Conservation (phyloP, 2,113 vertebrate genomes). For the Pelecanus crispus region DNA sequence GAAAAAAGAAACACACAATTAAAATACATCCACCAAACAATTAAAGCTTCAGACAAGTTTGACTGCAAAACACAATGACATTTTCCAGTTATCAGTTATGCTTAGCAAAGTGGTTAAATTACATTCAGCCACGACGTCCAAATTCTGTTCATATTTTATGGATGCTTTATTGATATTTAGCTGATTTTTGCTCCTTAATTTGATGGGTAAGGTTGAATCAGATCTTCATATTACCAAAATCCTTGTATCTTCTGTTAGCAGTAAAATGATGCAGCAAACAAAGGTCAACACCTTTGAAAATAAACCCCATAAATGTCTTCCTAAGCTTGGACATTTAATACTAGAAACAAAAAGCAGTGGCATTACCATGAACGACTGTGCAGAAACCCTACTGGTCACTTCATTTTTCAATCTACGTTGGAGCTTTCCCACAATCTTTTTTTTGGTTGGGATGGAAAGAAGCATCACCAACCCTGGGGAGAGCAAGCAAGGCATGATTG, state of each 20-base stretch:
- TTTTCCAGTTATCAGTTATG: not conserved
- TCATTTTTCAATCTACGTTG: not conserved
- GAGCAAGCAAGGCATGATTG: not conserved
- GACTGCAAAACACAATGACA: not conserved
- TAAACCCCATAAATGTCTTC: not conserved
- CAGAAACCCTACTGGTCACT: not conserved
- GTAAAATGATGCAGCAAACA: not conserved
- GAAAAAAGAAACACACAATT: not conserved
- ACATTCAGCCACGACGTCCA: not conserved
- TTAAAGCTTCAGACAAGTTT: not conserved
- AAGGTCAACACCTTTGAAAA: not conserved
- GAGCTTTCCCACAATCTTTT: not conserved
- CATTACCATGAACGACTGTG: not conserved
- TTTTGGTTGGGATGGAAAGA: not conserved
- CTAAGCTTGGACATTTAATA: not conserved
- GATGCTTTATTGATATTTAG: not conserved
- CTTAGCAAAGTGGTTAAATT: not conserved
- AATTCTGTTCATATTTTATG: not conserved
- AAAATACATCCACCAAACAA: not conserved
- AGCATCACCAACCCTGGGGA: not conserved
- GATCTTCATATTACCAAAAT: not conserved
- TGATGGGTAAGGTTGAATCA: not conserved
- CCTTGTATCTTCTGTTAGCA: not conserved
- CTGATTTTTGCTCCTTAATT: not conserved
- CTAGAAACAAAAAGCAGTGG: not conserved